A percentile compares a stretch with the other conserved stretches of the same genome.
phyloP scores from a whole-genome alignment of 2,113 vertebrate genomes.

The Mustelus asterias region DNA sequence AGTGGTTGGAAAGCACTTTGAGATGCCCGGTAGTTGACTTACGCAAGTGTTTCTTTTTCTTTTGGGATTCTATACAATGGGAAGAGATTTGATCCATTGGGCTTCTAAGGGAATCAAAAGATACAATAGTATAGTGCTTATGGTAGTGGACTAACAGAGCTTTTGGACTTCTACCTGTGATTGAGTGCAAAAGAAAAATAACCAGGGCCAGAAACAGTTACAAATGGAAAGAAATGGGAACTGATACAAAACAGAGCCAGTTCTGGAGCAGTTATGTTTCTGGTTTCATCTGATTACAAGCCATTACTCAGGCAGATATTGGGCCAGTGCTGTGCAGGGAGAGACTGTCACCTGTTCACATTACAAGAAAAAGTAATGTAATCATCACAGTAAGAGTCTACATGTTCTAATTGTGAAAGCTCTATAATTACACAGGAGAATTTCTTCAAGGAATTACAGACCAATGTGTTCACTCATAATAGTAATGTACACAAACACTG shows the following conservation, averaged over 20 bases:
- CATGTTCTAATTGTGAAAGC: neutral
- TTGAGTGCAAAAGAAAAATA: neutral
- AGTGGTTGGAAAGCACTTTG: neutral
- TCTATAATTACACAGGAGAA: neutral
- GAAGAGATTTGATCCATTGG: neutral
- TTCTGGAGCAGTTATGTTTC: neutral
- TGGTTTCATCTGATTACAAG: neutral
- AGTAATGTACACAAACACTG: neutral
- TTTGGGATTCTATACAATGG: neutral
- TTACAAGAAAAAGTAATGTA: neutral
- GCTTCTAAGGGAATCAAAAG: neutral
- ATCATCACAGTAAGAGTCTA: neutral
- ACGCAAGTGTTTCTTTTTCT: neutral
- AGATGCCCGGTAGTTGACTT: neutral
- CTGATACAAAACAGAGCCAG: neutral
- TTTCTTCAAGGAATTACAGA: neutral
- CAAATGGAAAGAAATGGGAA: neutral
- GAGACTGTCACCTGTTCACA: neutral
- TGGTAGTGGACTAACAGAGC: neutral
- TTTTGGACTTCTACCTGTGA: neutral
- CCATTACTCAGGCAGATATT: neutral
- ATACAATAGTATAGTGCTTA: neutral
- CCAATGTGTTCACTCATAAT: neutral
- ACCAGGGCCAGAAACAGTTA: neutral
- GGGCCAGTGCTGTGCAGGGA: neutral